Base-by-base conservation (phyloP, 2,888 invertebrate genomes). In the Xylota sylvarum region DNA sequence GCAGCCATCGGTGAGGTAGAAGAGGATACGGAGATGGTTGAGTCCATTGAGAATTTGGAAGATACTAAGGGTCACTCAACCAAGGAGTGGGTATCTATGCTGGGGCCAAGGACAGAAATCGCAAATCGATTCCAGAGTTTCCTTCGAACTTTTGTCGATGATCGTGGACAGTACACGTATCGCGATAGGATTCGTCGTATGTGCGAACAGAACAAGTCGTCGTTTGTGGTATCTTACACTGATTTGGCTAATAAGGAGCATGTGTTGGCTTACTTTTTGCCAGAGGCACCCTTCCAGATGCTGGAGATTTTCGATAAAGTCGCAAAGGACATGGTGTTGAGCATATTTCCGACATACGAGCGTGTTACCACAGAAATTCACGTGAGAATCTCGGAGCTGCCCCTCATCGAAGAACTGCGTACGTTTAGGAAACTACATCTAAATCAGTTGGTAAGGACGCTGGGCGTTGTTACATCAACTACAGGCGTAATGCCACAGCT, bases 261-360 rank as follows among this genome's bases (percentile, higher is more conserved):
- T 91, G 97, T 98, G 0, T 93, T 99, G 58, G 99, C 99, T 0
- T 99, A 98, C 92, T 99, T 99, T 92, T 91, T 99, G 64, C 99
- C 99, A 0, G 99, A 99, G 92, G 99, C 99, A 0, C 99, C 99
- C 0, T 95, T 96, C 88, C 98, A 99, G 93, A 98, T 99, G 97
- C 93, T 99, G n/a, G 96, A 97, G 91, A 98, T 98, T 88, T 98
- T 99, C 91, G 98, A 99, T 92, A 96, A 97, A 93, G 98, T 98
- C 0, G 97, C 97, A n/a, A 97, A 97, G 91, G 96, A 97, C 67
- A 96, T 99, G 88, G 99, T 99, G 0, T 93, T 99, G 17, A 96
- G 96, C 79, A 97, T 98, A 93, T 99, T 97, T 90, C 99, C 99
- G 0, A 97, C 98, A 90, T 99, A 99, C 91, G 97, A 97, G 89